Base-by-base conservation (phyloP, 2,113 vertebrate species). In the Prolemur simus region DNA sequence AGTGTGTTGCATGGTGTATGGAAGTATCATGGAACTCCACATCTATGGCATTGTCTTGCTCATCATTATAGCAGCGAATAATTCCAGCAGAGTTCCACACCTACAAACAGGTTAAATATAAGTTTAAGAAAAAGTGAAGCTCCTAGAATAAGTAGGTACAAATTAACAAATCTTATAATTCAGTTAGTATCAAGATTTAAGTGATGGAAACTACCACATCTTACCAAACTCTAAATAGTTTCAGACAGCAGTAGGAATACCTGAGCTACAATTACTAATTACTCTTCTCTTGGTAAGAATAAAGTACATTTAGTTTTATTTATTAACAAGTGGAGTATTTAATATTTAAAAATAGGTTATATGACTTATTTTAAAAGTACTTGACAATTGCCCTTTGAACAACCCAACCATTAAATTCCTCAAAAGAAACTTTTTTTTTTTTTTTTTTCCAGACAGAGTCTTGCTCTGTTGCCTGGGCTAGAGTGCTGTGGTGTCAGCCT, bases 1-100 rank as follows among this genome's bases (percentile, higher is more conserved):
- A 98, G 98, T 99, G 99, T 37, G 99, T 99, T 71, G 99, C 99
- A 0, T 99, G 99, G 73, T 99, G 99, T 68, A 99, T 89, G 0
- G 99, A 99, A 0, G 99, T 98, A 98, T 99, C 99, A 1, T 99
- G 99, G 91, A 99, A 99, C 87, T 99, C 99, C 49, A 99, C 96
- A 21, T 99, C 99, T 1, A 99, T 99, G 90, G 99, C 99, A 39
- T 99, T 99, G 98, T 99, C 99, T 97, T 99, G 99, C 39, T 99
- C 99, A 17, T 99, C 99, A 15, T 99, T 99, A 98, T 99, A 99
- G 88, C 99, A 99, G 52, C 99, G 99, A 86, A 99, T 98, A 37
- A 99, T 99, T 0, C 99, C 99, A 73, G 99, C 88, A 0, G 99
- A 99, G 96, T 99, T 99, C 99, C 99, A 99, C 25, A 99, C 98